These are phyloP conservation scores for Drosophila fungiperda DNA, from an alignment of 2,888 invertebrate species.

Conservation along the genomic window DNA sequence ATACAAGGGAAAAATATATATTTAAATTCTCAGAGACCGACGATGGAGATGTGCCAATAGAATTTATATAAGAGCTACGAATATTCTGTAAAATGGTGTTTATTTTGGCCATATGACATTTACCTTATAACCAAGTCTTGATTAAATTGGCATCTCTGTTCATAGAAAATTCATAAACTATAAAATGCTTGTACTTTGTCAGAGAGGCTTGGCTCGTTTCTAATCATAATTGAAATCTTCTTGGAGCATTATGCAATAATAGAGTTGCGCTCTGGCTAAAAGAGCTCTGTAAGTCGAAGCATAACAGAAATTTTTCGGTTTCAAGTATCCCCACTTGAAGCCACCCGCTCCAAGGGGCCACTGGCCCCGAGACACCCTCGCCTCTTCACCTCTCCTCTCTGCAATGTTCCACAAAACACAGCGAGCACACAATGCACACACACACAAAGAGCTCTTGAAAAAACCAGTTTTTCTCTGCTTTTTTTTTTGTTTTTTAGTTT, in stretches of 20 bases:
- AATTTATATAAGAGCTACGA: background rate
- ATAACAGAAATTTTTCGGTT: slow-evolving; percentile 39
- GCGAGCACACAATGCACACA: slow-evolving; percentile 30
- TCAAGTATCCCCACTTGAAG: slow-evolving; percentile 42
- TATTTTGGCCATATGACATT: background rate
- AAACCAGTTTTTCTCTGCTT: slow-evolving; percentile 66
- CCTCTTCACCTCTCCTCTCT: background rate
- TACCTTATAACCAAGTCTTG: background rate
- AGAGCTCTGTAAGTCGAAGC: slow-evolving; percentile 37
- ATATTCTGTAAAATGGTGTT: background rate
- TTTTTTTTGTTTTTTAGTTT: background rate
- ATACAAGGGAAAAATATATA: background rate
- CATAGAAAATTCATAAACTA: slow-evolving; percentile 16
- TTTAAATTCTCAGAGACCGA: background rate
- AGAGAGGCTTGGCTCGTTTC: slow-evolving; percentile 16
- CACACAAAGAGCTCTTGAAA: slow-evolving; percentile 18
- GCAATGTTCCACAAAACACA: slow-evolving; percentile 44
- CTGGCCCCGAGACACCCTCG: background rate
- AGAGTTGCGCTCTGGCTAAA: slow-evolving; percentile 45
- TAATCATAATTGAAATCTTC: slow-evolving; percentile 69
- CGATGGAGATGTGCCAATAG: background rate
- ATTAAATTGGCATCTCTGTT: slow-evolving; percentile 25
- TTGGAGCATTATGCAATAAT: slow-evolving; percentile 53
- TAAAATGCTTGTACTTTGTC: slow-evolving; percentile 2
- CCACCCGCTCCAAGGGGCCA: slow-evolving; percentile 23